A percentile compares a stretch with the other conserved stretches of the same genome.
phyloP scores from a whole-genome alignment of 35 echinoderm and acorn worm genomes.

The Apostichopus parvimensis region DNA sequence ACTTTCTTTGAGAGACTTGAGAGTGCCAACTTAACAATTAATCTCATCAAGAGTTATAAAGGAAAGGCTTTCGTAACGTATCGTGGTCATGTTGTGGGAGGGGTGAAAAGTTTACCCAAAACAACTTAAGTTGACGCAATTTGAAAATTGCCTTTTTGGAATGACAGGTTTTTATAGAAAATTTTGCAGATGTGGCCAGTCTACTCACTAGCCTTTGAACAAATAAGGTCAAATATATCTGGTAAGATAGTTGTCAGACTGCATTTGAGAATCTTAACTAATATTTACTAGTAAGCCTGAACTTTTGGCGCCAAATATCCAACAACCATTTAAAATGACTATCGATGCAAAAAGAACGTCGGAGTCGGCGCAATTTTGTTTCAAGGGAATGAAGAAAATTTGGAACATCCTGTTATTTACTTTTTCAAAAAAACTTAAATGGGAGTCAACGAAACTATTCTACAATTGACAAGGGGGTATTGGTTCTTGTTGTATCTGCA shows the following conservation, averaged over 20 bases:
- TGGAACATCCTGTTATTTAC: not conserved
- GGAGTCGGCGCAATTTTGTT: not conserved
- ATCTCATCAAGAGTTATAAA: constrained; percentile 62
- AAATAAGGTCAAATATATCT: constrained; percentile 60
- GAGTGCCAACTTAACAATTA: constrained; percentile 16
- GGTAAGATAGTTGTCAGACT: no score
- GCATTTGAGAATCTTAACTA: no score
- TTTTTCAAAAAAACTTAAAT: not conserved
- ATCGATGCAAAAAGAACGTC: not conserved
- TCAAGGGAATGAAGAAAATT: not conserved
- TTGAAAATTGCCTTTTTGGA: not conserved
- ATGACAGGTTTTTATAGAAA: constrained; percentile 37
- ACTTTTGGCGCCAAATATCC: not conserved
- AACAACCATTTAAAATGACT: not conserved
- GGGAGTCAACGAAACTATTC: not conserved
- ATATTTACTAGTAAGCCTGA: not conserved
- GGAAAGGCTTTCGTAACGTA: not conserved
- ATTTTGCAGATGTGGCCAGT: constrained; percentile 30
- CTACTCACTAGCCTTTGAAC: constrained; percentile 46
- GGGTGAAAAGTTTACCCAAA: no score
- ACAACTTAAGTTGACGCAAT: no score
- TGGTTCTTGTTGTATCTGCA: not conserved
- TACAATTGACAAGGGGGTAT: not conserved
- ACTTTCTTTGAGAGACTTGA: constrained; percentile 48
- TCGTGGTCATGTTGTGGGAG: constrained; percentile 33